Evolutionary conservation across 2,113 vertebrate species (phyloP), one percentile per base, ranked within the genome.

Genomic region (Rhinopomastus cyanomelas): DNA sequence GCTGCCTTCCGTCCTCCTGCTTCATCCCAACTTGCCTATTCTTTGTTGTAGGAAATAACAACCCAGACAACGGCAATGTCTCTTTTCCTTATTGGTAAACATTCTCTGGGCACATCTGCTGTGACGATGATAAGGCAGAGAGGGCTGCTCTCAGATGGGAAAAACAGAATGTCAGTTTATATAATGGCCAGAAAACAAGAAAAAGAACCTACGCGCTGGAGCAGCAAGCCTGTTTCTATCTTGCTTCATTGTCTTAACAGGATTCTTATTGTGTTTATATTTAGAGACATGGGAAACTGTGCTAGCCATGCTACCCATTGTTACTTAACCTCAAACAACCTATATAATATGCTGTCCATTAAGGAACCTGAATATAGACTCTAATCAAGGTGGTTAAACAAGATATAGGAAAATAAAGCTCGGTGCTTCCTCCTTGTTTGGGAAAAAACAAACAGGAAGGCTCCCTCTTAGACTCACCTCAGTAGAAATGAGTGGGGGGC

Each of bases 221-320:
- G 78, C 93, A 73, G 90, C 71, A 66, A 95, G 86, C 88, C 84
- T 76, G 74, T 81, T 90, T 95, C 94, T 94, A n/a, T 91, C 83
- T 95, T 76, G 74, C 87, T 62, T 84, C 94, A 96, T 96, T 96
- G 92, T 95, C 90, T 93, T 81, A 94, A 93, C 89, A 94, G 94
- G 94, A 96, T 95, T 95, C 91, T 94, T 94, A 95, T 91, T 96
- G 94, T 96, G 91, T 94, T 95, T 96, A 95, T 95, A 96, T 96
- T 94, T 94, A 95, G 95, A 92, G 92, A 96, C 95, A 96, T 96
- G 94, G 94, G 95, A 96, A 96, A 96, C 93, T 94, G 64, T 74
- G 90, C 86, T 88, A 49, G 81, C 81, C 67, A 51, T 81, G 93
- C 62, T 94, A 85, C 92, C 90, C 91, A 96, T 96, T 95, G 95